These are phyloP conservation scores for Cerceris rybyensis DNA, from an alignment of 2,888 invertebrate species.

Conservation along the genomic window DNA sequence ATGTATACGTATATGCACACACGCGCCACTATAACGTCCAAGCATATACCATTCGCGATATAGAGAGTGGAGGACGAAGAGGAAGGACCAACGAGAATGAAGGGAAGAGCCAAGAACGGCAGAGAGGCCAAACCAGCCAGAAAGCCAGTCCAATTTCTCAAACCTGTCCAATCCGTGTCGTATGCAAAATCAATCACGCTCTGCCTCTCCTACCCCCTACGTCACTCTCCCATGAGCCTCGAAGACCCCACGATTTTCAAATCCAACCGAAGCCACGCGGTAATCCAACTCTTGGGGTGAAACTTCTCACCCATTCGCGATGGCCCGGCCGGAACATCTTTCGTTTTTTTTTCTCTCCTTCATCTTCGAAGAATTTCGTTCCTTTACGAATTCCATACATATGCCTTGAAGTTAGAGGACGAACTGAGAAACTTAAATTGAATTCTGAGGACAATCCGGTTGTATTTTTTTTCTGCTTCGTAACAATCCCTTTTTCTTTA, in stretches of 20 bases:
- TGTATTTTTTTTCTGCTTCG: background rate
- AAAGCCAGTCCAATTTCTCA: constrained; percentile 82
- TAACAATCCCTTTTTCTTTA: background rate
- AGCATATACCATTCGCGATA: constrained; percentile 60
- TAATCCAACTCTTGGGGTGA: constrained; percentile 65
- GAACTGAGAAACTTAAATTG: background rate
- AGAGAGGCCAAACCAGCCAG: constrained; percentile 68
- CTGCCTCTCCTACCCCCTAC: constrained; percentile 52
- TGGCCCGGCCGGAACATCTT: constrained; percentile 43
- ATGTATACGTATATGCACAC: constrained; percentile 45
- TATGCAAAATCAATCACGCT: constrained; percentile 82
- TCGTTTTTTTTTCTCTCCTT: constrained; percentile 32
- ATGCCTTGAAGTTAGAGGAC: background rate
- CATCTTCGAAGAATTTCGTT: constrained; percentile 4
- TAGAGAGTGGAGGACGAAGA: constrained; percentile 35
- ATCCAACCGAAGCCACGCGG: constrained; percentile 71
- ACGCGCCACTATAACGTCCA: constrained; percentile 52
- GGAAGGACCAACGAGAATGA: constrained; percentile 28
- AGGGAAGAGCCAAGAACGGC: constrained; percentile 52
- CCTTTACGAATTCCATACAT: constrained; percentile 10
- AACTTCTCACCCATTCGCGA: constrained; percentile 63
- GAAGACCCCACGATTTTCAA: constrained; percentile 70
- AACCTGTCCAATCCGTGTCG: constrained; percentile 82
- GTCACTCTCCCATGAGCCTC: constrained; percentile 22
- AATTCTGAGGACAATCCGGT: background rate